These are phyloP conservation scores for Otolemur crassicaudatus DNA, from an alignment of 2,797 vertebrate genomes.

Conservation along the genomic window DNA sequence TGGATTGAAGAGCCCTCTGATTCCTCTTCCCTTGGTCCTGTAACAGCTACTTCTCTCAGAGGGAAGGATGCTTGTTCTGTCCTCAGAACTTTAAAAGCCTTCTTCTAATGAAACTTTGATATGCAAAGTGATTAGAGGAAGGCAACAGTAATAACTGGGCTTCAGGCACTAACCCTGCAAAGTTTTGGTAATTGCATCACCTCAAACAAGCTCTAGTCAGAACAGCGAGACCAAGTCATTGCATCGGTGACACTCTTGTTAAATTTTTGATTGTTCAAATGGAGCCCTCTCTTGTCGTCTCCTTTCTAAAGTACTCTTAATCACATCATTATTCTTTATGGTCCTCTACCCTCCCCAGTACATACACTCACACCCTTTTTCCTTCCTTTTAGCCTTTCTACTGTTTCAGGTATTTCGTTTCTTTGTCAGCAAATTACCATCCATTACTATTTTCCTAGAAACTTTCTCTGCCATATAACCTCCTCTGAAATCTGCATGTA, in stretches of 20 bases:
- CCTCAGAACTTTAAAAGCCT: not conserved
- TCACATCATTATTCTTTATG: not conserved
- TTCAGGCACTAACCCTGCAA: not conserved
- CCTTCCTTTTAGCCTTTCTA: not conserved
- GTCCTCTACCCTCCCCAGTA: not conserved
- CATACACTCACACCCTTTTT: not conserved
- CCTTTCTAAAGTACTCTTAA: not conserved
- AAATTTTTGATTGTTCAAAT: slow-evolving; percentile 8
- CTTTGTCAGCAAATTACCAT: slow-evolving; percentile 33
- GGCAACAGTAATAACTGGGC: not conserved
- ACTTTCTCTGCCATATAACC: slow-evolving; percentile 5
- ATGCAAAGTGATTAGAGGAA: not conserved
- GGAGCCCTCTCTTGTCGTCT: not conserved
- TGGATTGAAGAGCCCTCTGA: not conserved
- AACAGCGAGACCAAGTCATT: slow-evolving; percentile 3
- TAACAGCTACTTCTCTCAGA: not conserved
- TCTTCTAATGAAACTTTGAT: not conserved
- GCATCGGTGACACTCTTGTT: not conserved
- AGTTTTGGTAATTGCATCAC: slow-evolving; percentile 14
- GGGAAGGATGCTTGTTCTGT: not conserved
- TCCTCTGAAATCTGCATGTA: not conserved
- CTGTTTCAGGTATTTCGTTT: slow-evolving; percentile 33
- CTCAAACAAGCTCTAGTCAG: not conserved
- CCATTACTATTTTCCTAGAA: slow-evolving; percentile 1
- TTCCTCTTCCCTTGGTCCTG: not conserved